These are phyloP conservation scores for Zaprionus bogoriensis DNA, from an alignment of 2,888 invertebrate species.

Conservation along the genomic window DNA sequence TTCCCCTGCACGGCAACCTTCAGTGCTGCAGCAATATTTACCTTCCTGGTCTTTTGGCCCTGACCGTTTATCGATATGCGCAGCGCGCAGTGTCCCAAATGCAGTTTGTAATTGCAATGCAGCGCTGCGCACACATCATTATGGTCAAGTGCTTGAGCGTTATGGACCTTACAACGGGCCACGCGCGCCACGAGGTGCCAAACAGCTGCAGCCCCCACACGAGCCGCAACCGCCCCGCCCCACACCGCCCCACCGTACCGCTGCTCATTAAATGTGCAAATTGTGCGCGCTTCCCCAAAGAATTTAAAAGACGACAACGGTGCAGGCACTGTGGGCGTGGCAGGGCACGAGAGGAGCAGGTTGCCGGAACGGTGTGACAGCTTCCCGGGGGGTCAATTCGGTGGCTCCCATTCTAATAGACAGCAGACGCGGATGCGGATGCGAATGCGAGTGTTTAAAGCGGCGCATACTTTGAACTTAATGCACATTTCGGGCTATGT, in stretches of 20 bases:
- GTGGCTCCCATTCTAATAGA: slow-evolving; percentile 12
- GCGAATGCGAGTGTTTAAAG: slow-evolving; percentile 29
- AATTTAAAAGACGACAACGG: slow-evolving; percentile 42
- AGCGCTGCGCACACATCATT: slow-evolving; percentile 47
- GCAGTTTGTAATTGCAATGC: slow-evolving; percentile 44
- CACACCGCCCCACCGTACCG: no score
- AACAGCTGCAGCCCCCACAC: no score
- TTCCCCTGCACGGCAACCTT: no score
- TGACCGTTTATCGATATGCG: slow-evolving; percentile 5
- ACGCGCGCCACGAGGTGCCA: no score
- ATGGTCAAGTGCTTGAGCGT: slow-evolving; percentile 54
- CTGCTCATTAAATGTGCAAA: slow-evolving; percentile 63
- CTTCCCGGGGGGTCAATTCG: slow-evolving; percentile 18
- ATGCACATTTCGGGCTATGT: slow-evolving; percentile 49
- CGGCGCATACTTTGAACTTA: slow-evolving; percentile 32
- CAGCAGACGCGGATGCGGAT: slow-evolving; percentile 14
- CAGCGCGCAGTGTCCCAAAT: not conserved
- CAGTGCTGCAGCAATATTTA: no score
- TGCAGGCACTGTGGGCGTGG: not conserved
- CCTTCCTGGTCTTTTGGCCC: not conserved
- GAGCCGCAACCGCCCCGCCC: not conserved
- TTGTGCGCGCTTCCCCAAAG: slow-evolving; percentile 50
- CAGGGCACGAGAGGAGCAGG: not conserved
- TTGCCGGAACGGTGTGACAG: not conserved
- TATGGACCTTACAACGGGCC: slow-evolving; percentile 38